phyloP scores from a whole-genome alignment of 1,140 invertebrate species.

The Galleria mellonella region DNA sequence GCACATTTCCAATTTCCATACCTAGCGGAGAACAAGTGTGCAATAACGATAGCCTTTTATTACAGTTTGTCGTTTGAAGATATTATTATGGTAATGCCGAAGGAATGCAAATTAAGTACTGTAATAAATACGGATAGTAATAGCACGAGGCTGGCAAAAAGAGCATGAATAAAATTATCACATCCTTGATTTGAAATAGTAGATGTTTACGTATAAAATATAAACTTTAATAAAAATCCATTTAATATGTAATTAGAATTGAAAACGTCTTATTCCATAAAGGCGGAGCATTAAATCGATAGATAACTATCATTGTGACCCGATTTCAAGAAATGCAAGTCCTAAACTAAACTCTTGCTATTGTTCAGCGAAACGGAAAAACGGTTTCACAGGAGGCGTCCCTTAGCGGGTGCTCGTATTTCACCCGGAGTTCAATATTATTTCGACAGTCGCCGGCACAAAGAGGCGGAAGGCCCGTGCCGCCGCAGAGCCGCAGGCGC shows the following conservation, averaged over 20 bases:
- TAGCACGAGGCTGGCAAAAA: slow-evolving; percentile 29
- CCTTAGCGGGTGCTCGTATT: slow-evolving; percentile 61
- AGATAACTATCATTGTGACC: slow-evolving; percentile 21
- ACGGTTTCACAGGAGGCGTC: slow-evolving; percentile 47
- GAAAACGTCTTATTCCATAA: too few relatives aligned
- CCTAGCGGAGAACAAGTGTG: slow-evolving; percentile 35
- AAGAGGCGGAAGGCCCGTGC: slow-evolving; percentile 57
- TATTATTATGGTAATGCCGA: slow-evolving; percentile 59
- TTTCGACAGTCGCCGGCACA: slow-evolving; percentile 59
- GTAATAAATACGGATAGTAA: slow-evolving; percentile 48
- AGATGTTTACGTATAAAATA: slow-evolving; percentile 15
- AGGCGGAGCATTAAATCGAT: slow-evolving; percentile 3
- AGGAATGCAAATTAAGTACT: slow-evolving; percentile 53
- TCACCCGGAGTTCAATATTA: slow-evolving; percentile 67
- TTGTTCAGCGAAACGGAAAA: slow-evolving; percentile 64
- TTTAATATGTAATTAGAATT: too few relatives aligned
- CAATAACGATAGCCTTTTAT: slow-evolving; percentile 53
- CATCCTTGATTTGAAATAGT: slow-evolving; percentile 26
- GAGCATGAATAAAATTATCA: slow-evolving; percentile 21
- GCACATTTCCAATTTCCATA: slow-evolving; percentile 47
- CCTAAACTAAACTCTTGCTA: slow-evolving; percentile 54
- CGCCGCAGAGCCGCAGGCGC: slow-evolving; percentile 44
- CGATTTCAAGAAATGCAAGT: slow-evolving; percentile 32
- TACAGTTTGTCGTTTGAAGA: slow-evolving; percentile 51
- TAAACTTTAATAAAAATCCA: too few relatives aligned